Base-by-base conservation (phyloP, 2,113 vertebrate genomes). In the Furnarius figulus region DNA sequence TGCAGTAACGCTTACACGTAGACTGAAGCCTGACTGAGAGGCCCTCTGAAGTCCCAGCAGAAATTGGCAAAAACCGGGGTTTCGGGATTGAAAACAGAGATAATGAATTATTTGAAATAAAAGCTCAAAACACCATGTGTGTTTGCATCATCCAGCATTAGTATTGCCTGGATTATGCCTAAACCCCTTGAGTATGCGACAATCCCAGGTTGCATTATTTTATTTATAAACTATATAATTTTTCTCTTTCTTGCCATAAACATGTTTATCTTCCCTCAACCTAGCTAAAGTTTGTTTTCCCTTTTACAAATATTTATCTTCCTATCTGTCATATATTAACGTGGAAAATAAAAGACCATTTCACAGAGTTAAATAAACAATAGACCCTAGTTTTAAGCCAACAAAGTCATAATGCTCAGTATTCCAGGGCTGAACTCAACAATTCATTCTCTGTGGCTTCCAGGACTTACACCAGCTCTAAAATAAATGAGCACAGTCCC, bases 401-500 rank as follows among this genome's bases (percentile, higher is more conserved):
- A 28, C 71, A 52, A 79, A 93, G 58, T 35, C 14, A 11, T 74
- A 78, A 63, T 27, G 79, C 67, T 94, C 86, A 90, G 63, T 93
- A 95, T 94, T 96, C 92, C 40, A 61, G 65, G n/a, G 47, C 0
- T 84, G 83, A 95, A 74, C 37, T 49, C n/a, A 95, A 63, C 66
- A 93, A 44, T 94, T 94, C 83, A 94, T 95, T 81, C 78, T 91
- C 75, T 77, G 46, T 95, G 72, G 46, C 93, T 94, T 46, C 53
- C 50, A 82, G 67, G 78, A 75, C 77, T 92, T 91, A 50, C 12
- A 92, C 66, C 55, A 91, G 44, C 76, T 90, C 33, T 85, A 87
- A 96, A 94, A 87, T 89, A 61, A 96, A 96, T 82, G 83, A 88
- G 53, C 89, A 89, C 11, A 52, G 65, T 91, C 90, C 66, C 84